Percentiles rank a stretch among this genome's conserved stretches.
Evolutionary conservation across 2,888 invertebrate species (phyloP).

Genomic region (Ischnura elegans): DNA sequence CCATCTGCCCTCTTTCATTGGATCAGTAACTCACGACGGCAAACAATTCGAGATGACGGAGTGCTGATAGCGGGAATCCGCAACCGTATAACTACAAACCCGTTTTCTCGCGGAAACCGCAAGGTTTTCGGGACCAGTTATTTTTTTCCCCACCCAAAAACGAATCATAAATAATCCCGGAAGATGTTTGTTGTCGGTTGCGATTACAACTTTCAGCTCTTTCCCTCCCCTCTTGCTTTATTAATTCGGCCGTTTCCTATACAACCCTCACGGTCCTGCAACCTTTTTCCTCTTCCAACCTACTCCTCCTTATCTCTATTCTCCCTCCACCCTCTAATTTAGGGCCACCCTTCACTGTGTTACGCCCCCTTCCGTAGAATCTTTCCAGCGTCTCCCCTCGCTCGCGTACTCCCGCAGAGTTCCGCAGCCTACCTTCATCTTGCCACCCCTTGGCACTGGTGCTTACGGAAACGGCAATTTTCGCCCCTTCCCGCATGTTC

Average conservation of each 20-base stretch:
- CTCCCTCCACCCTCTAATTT: conserved; percentile 39
- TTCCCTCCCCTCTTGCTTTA: background rate
- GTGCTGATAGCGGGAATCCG: too few relatives aligned
- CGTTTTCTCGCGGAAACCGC: background rate
- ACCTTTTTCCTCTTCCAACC: background rate
- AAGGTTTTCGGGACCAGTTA: background rate
- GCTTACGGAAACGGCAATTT: conserved; percentile 56
- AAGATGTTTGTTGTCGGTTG: conserved; percentile 9
- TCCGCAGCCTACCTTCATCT: conserved; percentile 66
- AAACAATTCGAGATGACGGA: too few relatives aligned
- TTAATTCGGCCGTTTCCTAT: conserved; percentile 5
- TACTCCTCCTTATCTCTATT: conserved; percentile 47
- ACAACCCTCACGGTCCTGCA: background rate
- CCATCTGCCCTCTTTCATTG: too few relatives aligned
- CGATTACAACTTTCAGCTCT: conserved; percentile 20
- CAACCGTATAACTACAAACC: background rate
- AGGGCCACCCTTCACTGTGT: conserved; percentile 5
- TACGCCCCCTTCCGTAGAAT: conserved; percentile 46
- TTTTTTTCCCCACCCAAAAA: background rate
- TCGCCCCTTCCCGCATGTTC: background rate
- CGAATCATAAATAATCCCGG: background rate
- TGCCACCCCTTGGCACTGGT: conserved; percentile 58
- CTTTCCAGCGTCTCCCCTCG: conserved; percentile 21
- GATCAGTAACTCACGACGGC: too few relatives aligned
- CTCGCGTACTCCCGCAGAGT: conserved; percentile 61